These are phyloP conservation scores for Amaurobius ferox DNA, from an alignment of 2,888 invertebrate species.

Conservation along the genomic window DNA sequence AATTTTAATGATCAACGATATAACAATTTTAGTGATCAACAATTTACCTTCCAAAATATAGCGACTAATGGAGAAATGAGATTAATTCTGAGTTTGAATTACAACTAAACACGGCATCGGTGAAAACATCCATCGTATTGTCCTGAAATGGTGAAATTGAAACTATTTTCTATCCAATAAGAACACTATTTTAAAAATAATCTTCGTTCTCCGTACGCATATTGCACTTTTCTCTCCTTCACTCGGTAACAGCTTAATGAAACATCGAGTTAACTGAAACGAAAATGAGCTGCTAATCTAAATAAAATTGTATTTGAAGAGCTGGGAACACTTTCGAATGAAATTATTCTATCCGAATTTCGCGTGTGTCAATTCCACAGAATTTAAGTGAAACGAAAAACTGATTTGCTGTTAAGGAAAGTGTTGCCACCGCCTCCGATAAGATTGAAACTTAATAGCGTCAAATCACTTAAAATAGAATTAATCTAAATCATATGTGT, in stretches of 20 bases:
- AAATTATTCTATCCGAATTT: constrained; percentile 5
- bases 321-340: not conserved
- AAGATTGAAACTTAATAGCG: not conserved
- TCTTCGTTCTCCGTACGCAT: not conserved
- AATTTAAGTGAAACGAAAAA: constrained; percentile 13
- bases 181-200: not conserved
- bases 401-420: not conserved
- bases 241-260: constrained; percentile 5
- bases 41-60: no score
- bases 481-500: not conserved
- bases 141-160: not conserved
- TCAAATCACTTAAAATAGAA: not conserved
- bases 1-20: no score
- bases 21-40: no score
- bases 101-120: no score
- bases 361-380: not conserved
- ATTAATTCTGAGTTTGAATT: no score
- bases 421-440: not conserved
- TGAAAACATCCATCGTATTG: no score
- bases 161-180: not conserved
- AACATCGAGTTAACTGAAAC: not conserved
- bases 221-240: not conserved
- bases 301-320: constrained; percentile 11
- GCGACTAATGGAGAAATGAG: no score
- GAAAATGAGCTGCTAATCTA: not conserved